Conservation (phyloP, 2,888 invertebrate genomes). For the Lamellibrachia columna region DNA sequence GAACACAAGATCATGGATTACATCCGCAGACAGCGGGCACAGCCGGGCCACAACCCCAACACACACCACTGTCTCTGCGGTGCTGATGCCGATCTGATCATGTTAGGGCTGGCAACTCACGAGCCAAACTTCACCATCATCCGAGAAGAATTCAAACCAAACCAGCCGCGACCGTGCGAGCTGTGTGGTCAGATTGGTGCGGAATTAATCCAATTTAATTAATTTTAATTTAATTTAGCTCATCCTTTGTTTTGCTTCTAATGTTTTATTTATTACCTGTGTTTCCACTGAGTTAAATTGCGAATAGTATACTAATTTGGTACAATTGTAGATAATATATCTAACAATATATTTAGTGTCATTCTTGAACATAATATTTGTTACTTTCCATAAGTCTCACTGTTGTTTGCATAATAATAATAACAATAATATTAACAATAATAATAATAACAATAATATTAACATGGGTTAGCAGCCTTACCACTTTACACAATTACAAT, state of each 20-base stretch:
- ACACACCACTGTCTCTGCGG: constrained; percentile 97
- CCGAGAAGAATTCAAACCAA: constrained; percentile 97
- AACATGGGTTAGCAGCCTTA: not conserved
- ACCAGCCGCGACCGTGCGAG: constrained; percentile 94
- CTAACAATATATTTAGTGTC: not conserved
- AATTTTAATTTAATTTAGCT: not conserved
- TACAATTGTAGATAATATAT: not conserved
- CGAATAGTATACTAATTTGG: not conserved
- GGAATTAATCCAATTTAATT: constrained; percentile 26
- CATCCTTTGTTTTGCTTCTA: too few species aligned
- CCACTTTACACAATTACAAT: not conserved
- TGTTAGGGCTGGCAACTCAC: constrained; percentile 94
- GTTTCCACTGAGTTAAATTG: not conserved
- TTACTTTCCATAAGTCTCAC: not conserved
- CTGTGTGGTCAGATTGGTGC: constrained; percentile 80
- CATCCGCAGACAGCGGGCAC: constrained; percentile 81
- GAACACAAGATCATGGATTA: constrained; percentile 99
- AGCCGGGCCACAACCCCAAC: constrained; percentile 79
- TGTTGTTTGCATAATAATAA: not conserved
- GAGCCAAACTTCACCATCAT: constrained; percentile 99
- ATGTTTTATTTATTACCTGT: too few species aligned
- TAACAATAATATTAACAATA: not conserved
- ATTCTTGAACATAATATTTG: not conserved
- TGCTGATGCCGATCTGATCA: constrained; percentile 97
- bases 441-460: too few species aligned